Evolutionary conservation across 1,140 invertebrate genomes (phyloP).

Genomic region (Oedothorax gibbosus): DNA sequence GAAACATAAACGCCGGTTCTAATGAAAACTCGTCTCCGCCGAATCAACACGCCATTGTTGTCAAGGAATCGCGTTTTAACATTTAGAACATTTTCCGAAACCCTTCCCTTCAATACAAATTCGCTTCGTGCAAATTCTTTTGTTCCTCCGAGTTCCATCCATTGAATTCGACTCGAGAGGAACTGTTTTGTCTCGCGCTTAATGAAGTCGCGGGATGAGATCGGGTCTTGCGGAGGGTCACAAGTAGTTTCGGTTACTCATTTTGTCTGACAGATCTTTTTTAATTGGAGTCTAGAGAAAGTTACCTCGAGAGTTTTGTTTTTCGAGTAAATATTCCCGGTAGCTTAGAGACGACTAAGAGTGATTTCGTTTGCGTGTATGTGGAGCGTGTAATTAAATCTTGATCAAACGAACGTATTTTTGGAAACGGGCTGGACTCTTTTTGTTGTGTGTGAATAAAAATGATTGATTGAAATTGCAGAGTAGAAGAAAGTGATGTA

Average conservation of each 20-base stretch:
- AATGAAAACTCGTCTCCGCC: constrained; percentile 17
- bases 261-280: constrained; percentile 17
- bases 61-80: not conserved
- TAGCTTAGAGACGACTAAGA: not conserved
- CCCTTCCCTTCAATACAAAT: constrained; percentile 23
- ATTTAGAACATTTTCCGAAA: not conserved
- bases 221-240: constrained; percentile 7
- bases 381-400: constrained; percentile 29
- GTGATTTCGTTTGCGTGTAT: constrained; percentile 7
- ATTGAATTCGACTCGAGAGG: constrained; percentile 34
- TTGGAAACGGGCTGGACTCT: not conserved
- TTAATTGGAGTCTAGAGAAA: constrained; percentile 29
- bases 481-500: constrained; percentile 9
- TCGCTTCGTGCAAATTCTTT: constrained; percentile 12
- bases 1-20: not conserved
- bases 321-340: constrained; percentile 46
- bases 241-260: constrained; percentile 34
- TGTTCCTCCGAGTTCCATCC: constrained; percentile 28
- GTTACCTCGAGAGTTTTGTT: constrained; percentile 30
- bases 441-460: not conserved
- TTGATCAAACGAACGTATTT: constrained; percentile 6
- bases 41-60: constrained; percentile 8
- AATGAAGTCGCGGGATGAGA: constrained; percentile 37
- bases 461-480: not conserved
- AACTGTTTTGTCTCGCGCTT: constrained; percentile 40